These are phyloP conservation scores for Watsonalla cultraria DNA, from an alignment of 2,888 invertebrate species.

Conservation along the genomic window DNA sequence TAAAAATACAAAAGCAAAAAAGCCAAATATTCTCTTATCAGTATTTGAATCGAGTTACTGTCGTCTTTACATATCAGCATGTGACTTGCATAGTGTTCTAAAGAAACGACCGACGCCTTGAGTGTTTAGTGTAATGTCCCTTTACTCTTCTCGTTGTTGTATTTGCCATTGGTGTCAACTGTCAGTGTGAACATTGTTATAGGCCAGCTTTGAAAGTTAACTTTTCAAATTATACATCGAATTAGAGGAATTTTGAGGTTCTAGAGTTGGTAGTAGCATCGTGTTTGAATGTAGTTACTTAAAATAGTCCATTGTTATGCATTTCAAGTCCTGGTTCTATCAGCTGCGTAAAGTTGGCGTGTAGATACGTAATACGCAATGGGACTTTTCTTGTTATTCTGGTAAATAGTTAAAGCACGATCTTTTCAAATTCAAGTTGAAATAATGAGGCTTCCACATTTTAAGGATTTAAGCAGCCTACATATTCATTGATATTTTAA, in stretches of 20 bases:
- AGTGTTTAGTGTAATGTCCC: conserved; percentile 47
- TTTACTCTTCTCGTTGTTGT: conserved; percentile 57
- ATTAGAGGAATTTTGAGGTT: conserved; percentile 60
- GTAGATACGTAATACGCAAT: conserved; percentile 35
- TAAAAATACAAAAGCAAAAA: conserved; percentile 33
- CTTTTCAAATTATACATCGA: conserved; percentile 64
- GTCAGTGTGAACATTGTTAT: conserved; percentile 47
- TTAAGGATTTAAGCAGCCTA: conserved; percentile 18
- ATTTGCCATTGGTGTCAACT: conserved; percentile 59
- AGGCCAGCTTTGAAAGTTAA: conserved; percentile 56
- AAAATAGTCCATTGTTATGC: conserved; percentile 47
- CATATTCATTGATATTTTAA: conserved; percentile 9
- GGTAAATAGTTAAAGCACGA: background rate
- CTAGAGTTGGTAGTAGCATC: conserved; percentile 46
- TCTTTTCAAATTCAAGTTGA: background rate
- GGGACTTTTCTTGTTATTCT: conserved; percentile 35
- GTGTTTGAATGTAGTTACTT: conserved; percentile 36
- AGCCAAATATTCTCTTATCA: conserved; percentile 61
- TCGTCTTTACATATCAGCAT: conserved; percentile 75
- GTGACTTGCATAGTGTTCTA: conserved; percentile 71
- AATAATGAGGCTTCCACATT: conserved; percentile 33
- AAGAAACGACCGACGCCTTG: conserved; percentile 53
- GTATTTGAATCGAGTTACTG: conserved; percentile 67
- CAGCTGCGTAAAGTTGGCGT: conserved; percentile 30
- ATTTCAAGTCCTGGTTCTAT: conserved; percentile 45